These are phyloP conservation scores for Anser brachyrhynchus DNA, from an alignment of 2,113 vertebrate genomes.

Conservation along the genomic window DNA sequence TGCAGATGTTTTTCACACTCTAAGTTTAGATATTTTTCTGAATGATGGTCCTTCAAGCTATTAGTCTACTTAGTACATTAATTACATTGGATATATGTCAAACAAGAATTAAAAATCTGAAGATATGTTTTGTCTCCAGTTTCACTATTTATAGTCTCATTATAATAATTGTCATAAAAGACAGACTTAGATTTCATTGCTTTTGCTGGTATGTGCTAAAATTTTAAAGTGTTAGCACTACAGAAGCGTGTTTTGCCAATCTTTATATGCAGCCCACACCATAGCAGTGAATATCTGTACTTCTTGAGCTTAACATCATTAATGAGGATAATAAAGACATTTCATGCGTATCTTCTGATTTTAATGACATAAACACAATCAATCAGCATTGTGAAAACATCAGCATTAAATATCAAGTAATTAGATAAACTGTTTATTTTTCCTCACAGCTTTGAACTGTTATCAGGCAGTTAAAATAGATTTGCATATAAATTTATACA, in stretches of 20 bases:
- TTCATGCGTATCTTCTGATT: slow-evolving; percentile 17
- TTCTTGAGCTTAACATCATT: slow-evolving; percentile 11
- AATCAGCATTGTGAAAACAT: slow-evolving; percentile 1
- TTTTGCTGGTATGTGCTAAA: neutral
- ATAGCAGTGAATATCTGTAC: neutral
- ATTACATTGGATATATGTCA: neutral
- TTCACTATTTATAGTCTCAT: neutral
- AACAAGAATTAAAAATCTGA: neutral
- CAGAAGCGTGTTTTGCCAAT: neutral
- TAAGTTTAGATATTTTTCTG: neutral
- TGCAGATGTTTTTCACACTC: neutral
- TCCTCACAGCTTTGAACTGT: slow-evolving; percentile 3
- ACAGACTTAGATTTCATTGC: neutral
- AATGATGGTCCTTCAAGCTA: neutral
- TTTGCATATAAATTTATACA: slow-evolving; percentile 27
- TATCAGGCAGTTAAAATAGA: slow-evolving; percentile 7
- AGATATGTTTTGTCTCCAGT: neutral
- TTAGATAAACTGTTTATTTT: slow-evolving; percentile 41
- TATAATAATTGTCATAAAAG: neutral
- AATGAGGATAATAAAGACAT: slow-evolving; percentile 22
- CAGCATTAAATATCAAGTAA: slow-evolving; percentile 32
- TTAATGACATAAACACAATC: neutral
- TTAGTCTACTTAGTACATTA: neutral
- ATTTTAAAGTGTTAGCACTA: neutral
- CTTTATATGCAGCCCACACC: neutral